Percentiles rank a stretch among this genome's conserved stretches.
phyloP scores from a whole-genome alignment of 1,140 invertebrate genomes.

The Pseudomyrmex cubaensis region DNA sequence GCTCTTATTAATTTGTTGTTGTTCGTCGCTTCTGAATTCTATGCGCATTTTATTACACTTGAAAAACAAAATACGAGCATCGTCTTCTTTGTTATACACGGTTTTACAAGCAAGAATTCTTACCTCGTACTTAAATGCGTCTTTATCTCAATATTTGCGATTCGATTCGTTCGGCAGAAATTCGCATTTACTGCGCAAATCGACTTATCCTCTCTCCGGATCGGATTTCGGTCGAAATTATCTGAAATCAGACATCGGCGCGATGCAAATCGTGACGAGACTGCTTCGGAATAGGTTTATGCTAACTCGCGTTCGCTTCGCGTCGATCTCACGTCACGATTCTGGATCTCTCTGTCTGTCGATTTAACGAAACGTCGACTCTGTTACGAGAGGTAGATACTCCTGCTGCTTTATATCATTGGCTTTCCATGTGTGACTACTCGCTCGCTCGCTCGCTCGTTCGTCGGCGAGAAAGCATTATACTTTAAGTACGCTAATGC shows the following conservation, averaged over 20 bases:
- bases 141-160: not conserved
- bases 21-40: not conserved
- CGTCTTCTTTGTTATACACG: no score
- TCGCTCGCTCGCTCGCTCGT: conserved; percentile 27
- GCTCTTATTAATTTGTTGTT: conserved; percentile 36
- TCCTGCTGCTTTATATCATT: conserved; percentile 33
- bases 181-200: conserved; percentile 1
- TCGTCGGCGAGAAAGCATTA: conserved; percentile 59
- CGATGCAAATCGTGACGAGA: conserved; percentile 8
- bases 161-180: not conserved
- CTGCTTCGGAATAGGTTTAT: conserved; percentile 31
- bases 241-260: conserved; percentile 23
- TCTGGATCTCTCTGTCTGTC: conserved; percentile 25
- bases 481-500: conserved; percentile 61
- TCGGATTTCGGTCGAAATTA: conserved; percentile 38
- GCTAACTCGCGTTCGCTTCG: conserved; percentile 45
- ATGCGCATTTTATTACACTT: no score
- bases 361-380: conserved; percentile 34
- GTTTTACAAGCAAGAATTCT: not conserved
- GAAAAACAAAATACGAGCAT: no score
- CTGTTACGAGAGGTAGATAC: conserved; percentile 5
- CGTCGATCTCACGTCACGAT: conserved; percentile 48
- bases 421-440: conserved; percentile 50
- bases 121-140: not conserved
- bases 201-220: not conserved